Evolutionary conservation across 2,797 vertebrate genomes (phyloP).

Genomic region (Rhincodon typus): DNA sequence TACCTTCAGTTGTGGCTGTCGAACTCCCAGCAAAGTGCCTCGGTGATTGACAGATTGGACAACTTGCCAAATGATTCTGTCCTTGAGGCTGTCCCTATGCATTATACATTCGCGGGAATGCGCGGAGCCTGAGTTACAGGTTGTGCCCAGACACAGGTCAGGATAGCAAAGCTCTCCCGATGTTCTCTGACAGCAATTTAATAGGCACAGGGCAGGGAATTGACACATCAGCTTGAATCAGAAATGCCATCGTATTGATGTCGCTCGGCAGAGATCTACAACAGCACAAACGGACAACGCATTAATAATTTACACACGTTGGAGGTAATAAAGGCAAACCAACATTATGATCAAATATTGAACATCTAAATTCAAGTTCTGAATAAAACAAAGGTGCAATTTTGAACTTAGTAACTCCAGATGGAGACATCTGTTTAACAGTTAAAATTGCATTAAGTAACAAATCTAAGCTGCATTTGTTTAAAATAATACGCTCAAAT

Average conservation of each 20-base stretch:
- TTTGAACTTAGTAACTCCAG: not conserved
- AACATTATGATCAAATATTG: not conserved
- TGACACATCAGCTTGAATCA: conserved; percentile 50
- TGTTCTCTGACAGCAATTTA: conserved; percentile 40
- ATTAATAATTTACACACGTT: conserved; percentile 46
- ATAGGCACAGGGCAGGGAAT: conserved; percentile 35
- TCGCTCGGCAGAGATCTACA: conserved; percentile 50
- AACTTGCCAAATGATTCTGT: conserved; percentile 38
- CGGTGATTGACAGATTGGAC: conserved; percentile 43
- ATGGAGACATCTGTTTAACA: not conserved
- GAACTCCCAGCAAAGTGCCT: not conserved
- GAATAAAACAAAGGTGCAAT: not conserved
- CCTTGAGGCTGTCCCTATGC: conserved; percentile 44
- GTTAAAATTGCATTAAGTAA: not conserved
- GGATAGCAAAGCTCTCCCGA: conserved; percentile 32
- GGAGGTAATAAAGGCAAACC: not conserved
- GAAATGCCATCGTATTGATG: conserved; percentile 54
- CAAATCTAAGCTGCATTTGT: not conserved
- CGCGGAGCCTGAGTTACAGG: not conserved
- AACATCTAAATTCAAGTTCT: not conserved
- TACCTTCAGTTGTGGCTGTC: not conserved
- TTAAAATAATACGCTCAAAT: not conserved
- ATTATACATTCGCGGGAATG: conserved; percentile 38
- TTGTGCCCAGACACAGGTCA: not conserved
- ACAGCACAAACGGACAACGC: conserved; percentile 50